These are phyloP conservation scores for Hirudinaria manillensis DNA, from an alignment of 2,888 invertebrate genomes.

Conservation along the genomic window DNA sequence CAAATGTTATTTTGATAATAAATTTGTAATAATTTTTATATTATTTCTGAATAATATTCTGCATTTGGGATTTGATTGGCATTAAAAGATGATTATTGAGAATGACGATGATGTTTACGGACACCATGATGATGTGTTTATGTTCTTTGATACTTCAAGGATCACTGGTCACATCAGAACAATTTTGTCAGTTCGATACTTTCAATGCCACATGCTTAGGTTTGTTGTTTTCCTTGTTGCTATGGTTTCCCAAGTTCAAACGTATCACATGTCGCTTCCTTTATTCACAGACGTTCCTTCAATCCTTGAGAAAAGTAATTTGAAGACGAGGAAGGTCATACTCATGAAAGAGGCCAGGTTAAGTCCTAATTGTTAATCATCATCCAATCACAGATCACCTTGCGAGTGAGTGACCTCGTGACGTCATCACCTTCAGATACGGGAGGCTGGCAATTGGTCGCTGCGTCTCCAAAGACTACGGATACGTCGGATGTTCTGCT, in stretches of 20 bases:
- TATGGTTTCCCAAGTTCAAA: no score
- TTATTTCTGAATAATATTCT: no score
- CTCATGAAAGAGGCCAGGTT: constrained; percentile 27
- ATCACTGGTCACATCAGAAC: not conserved
- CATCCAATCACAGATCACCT: no score
- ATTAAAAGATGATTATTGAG: not conserved
- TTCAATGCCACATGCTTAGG: constrained; percentile 27
- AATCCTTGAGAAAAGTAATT: no score
- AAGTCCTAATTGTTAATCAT: not conserved
- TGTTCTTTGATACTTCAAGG: not conserved
- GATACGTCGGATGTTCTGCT: constrained; percentile 28
- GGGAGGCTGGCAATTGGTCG: constrained; percentile 26
- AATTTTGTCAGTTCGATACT: constrained; percentile 30
- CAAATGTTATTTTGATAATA: no score
- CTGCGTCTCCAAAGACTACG: constrained; percentile 30
- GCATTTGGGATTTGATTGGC: no score
- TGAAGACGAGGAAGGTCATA: constrained; percentile 20
- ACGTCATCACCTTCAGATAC: constrained; percentile 7
- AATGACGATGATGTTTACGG: not conserved
- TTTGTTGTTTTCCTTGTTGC: no score
- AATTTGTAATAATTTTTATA: no score
- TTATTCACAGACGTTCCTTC: no score
- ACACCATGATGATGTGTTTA: not conserved
- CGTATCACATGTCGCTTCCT: no score
- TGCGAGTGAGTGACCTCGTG: no score